Conservation (phyloP, 2,888 invertebrate species). For the Cataglyphis albicans region DNA sequence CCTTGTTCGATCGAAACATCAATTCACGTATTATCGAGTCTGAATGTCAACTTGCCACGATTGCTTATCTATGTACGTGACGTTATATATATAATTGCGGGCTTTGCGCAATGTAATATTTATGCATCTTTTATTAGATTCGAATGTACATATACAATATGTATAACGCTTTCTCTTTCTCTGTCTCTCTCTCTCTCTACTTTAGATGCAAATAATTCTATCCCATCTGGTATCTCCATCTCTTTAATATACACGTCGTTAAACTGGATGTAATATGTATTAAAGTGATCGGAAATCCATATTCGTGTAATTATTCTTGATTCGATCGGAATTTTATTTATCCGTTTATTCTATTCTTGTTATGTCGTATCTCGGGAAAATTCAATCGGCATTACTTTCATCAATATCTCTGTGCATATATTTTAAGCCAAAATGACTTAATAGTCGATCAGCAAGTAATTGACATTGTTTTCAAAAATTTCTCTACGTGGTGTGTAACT, state of each 20-base stretch:
- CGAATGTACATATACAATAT: slow-evolving; percentile 1
- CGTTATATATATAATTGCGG: slow-evolving; percentile 30
- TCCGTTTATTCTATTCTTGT: background rate
- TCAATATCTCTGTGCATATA: slow-evolving; percentile 2
- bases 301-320: slow-evolving; percentile 21
- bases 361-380: background rate
- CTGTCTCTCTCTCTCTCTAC: background rate
- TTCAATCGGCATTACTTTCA: background rate
- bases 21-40: background rate
- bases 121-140: slow-evolving; percentile 5
- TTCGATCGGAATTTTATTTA: background rate
- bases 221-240: background rate
- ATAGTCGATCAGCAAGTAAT: background rate
- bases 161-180: background rate
- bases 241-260: background rate
- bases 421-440: background rate
- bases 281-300: background rate
- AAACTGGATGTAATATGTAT: slow-evolving; percentile 14
- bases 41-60: background rate
- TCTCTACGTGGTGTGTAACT: background rate
- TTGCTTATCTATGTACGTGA: background rate
- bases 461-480: background rate
- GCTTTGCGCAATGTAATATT: slow-evolving; percentile 51
- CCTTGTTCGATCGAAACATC: background rate
- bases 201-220: slow-evolving; percentile 33